These are phyloP conservation scores for Caenorhabditis sp. DNA, from an alignment of 2,888 invertebrate species.

Conservation along the genomic window DNA sequence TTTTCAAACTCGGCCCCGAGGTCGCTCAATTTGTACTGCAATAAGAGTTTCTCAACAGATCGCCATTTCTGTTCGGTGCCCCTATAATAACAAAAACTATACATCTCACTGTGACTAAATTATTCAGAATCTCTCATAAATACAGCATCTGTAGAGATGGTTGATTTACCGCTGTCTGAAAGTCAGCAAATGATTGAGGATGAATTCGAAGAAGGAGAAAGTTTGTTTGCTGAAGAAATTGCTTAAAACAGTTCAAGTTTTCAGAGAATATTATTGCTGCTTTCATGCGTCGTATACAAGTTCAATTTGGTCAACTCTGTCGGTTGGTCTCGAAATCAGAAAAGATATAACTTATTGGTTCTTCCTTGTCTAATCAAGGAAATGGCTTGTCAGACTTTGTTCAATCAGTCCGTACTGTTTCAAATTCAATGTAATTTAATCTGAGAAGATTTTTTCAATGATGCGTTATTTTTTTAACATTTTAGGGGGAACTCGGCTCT, in stretches of 20 bases:
- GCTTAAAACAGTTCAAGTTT: not conserved
- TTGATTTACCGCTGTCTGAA: slow-evolving; percentile 95
- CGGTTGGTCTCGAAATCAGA: slow-evolving; percentile 25
- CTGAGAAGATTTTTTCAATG: not conserved
- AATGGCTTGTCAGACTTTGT: slow-evolving; percentile 53
- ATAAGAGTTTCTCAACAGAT: no score
- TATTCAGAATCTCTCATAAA: slow-evolving; percentile 70
- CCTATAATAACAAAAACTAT: no score
- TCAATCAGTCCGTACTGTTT: slow-evolving; percentile 15
- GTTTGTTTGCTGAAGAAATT: slow-evolving; percentile 80
- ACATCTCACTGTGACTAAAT: no score
- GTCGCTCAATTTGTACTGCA: no score
- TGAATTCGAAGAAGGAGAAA: slow-evolving; percentile 86
- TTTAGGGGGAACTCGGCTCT: slow-evolving; percentile 28
- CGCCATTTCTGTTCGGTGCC: no score
- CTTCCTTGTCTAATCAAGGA: slow-evolving; percentile 20
- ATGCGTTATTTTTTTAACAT: not conserved
- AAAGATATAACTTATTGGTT: slow-evolving; percentile 2
- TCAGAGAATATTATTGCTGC: slow-evolving; percentile 84
- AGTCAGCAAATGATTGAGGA: slow-evolving; percentile 94
- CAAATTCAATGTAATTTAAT: slow-evolving; percentile 2
- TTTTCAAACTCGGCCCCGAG: no score
- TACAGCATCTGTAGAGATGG: slow-evolving; percentile 86
- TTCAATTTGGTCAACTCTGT: slow-evolving; percentile 63
- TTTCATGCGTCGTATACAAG: slow-evolving; percentile 57